These are phyloP conservation scores for Dynastes tityus DNA, from an alignment of 2,888 invertebrate species.

Conservation along the genomic window DNA sequence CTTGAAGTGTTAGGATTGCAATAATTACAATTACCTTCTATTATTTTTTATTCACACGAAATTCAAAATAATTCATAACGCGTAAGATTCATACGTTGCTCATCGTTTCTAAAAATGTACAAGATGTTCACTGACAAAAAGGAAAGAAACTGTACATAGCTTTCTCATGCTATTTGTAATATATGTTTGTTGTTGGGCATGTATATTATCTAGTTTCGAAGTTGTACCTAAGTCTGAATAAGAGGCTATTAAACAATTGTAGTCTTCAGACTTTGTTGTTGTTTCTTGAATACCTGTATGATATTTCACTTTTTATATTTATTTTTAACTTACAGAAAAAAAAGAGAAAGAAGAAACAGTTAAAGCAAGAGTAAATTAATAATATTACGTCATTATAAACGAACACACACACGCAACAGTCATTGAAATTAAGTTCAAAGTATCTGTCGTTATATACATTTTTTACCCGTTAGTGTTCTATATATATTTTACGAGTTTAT, in stretches of 20 bases:
- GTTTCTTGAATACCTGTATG: constrained; percentile 48
- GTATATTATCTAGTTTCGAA: constrained; percentile 39
- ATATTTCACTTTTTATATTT: constrained; percentile 49
- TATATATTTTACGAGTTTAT: constrained; percentile 34
- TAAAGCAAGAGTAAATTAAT: constrained; percentile 13
- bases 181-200: constrained; percentile 46
- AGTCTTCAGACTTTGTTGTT: constrained; percentile 50
- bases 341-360: background rate
- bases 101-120: constrained; percentile 14
- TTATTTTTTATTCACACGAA: too few relatives aligned
- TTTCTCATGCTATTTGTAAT: constrained; percentile 42
- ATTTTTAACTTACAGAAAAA: constrained; percentile 37
- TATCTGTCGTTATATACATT: constrained; percentile 24
- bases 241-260: constrained; percentile 40
- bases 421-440: constrained; percentile 45
- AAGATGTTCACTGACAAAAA: constrained; percentile 38
- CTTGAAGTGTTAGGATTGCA: too few relatives aligned
- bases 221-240: constrained; percentile 51
- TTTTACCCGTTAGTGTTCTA: constrained; percentile 45
- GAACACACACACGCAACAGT: constrained; percentile 20
- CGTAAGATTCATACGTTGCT: background rate
- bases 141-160: constrained; percentile 27
- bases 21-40: too few relatives aligned
- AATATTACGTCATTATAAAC: constrained; percentile 27
- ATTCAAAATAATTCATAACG: too few relatives aligned